phyloP scores from a whole-genome alignment of 2,888 invertebrate genomes.

The Aporophyla lueneburgensis region DNA sequence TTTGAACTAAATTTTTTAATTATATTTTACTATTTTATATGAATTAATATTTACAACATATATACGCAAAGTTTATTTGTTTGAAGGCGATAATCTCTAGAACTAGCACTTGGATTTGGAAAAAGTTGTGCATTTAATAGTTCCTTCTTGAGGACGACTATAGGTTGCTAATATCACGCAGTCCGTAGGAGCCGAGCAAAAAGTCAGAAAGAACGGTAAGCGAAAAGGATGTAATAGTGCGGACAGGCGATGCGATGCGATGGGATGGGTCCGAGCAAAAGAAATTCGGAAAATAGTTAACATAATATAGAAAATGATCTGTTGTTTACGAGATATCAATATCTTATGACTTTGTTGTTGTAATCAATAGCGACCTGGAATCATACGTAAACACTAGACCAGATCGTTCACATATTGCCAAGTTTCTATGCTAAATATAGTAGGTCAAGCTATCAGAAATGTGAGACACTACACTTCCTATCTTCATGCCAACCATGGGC shows the following conservation, averaged over 20 bases:
- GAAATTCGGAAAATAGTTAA: neutral
- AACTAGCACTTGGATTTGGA: no score
- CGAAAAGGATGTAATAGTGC: no score
- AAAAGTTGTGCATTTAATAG: no score
- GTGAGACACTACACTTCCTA: conserved; percentile 12
- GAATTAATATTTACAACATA: neutral
- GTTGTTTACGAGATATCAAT: neutral
- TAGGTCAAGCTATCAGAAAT: conserved; percentile 14
- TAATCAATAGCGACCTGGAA: neutral
- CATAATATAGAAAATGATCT: neutral
- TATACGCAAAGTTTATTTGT: no score
- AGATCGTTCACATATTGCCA: conserved; percentile 41
- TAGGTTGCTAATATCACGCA: no score
- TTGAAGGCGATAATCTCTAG: no score
- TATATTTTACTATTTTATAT: neutral
- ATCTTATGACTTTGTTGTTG: neutral
- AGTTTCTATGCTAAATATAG: conserved; percentile 37
- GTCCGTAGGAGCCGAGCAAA: no score
- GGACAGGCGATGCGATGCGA: no score
- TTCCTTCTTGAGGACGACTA: no score
- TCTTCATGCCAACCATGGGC: conserved; percentile 2
- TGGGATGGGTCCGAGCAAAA: no score
- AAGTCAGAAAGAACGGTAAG: no score
- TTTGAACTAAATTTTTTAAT: neutral
- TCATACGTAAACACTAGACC: conserved; percentile 12